Base-by-base conservation (phyloP, 1,140 invertebrate genomes). In the Drosophila tristis region DNA sequence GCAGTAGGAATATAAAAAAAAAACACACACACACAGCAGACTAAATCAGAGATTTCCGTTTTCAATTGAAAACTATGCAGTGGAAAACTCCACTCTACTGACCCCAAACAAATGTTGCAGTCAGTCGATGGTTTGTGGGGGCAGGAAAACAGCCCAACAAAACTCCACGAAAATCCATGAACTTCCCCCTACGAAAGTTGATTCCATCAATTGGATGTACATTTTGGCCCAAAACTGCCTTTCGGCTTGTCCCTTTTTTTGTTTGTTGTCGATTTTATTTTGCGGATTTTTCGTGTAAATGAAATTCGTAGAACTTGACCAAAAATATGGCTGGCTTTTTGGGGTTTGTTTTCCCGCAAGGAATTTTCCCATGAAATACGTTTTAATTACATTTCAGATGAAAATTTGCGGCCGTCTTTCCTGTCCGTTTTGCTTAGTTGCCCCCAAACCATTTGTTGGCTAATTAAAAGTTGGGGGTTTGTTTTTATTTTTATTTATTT, bases 331-430 rank as follows among this genome's bases (percentile, higher is more conserved):
- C 54, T 54, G 45, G 47, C 15, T 20, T 67, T 66, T 26, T 66
- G 51, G 15, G 20, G 35, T 7, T 44, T 16, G 16, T 53, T 35
- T n/a, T 8, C 39, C 1, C 9, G 31, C 11, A 50, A 65, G 53
- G 26, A 54, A 49, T 59, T 23, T 39, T 39, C 4, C 4, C 56
- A 31, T 68, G 26, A 57, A 68, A 57, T 68, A 20, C 29, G 20
- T 68, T 68, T 58, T 70, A 70, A 70, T 70, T 70, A 66, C 56
- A 70, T 79, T 71, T 68, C 67, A 7, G 31, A 9, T 73, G 68
- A 44, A 49, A 50, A 68, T 43, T 57, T 78, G 31, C 9, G 31
- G 8, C 8, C 6, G 2, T 9, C 8, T 35, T 2, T 5, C 26
- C 20, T n/a, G 29, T 44, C 8, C 25, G 44, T 43, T 43, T 20